phyloP scores from a whole-genome alignment of 2,113 vertebrate species.

The Corythornis madagascariensis region DNA sequence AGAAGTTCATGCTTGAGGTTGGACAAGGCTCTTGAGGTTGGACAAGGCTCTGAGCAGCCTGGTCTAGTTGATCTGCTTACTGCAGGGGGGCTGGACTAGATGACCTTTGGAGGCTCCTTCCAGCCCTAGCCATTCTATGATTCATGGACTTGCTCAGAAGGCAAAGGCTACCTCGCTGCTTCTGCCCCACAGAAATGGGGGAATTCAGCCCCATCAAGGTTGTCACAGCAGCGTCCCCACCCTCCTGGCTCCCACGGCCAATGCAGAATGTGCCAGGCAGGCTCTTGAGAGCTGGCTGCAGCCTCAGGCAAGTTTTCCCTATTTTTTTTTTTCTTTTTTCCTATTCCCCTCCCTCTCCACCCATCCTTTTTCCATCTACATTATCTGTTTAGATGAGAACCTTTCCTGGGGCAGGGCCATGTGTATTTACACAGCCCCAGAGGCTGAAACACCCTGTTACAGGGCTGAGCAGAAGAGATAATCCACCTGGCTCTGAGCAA shows the following conservation, averaged over 20 bases:
- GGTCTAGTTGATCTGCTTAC: no score
- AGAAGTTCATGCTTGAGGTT: not conserved
- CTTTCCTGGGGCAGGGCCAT: accelerated
- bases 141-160: accelerated
- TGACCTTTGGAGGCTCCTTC: no score
- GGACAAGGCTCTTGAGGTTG: no score
- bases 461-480: not conserved
- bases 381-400: not conserved
- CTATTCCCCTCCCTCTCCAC: not conserved
- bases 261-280: accelerated
- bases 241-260: accelerated
- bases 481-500: accelerated
- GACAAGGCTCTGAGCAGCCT: no score
- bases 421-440: not conserved
- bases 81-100: no score
- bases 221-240: not conserved
- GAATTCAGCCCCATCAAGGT: accelerated
- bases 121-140: no score
- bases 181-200: not conserved
- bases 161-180: not conserved
- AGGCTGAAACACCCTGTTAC: not conserved
- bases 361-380: not conserved
- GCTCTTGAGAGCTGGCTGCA: accelerated
- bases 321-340: not conserved
- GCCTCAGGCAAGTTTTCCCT: accelerated